Conservation (phyloP, 2,888 invertebrate species). For the Elmis aenea region DNA sequence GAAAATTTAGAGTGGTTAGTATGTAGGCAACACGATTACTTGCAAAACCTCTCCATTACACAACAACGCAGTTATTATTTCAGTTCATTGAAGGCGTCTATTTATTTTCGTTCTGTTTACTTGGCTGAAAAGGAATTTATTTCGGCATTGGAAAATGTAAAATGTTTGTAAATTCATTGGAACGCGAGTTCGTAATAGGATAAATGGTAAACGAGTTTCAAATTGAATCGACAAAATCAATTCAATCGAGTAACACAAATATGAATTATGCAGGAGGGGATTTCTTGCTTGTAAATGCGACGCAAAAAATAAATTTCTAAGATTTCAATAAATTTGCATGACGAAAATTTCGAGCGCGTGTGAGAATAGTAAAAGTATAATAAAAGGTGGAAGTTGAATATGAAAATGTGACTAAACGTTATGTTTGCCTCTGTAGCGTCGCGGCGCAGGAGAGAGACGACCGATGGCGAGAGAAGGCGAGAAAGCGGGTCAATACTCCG, state of each 20-base stretch:
- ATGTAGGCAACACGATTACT: too few species aligned
- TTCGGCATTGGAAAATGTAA: constrained; percentile 17
- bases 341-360: constrained; percentile 9
- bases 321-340: constrained; percentile 14
- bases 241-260: constrained; percentile 25
- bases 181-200: constrained; percentile 21
- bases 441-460: constrained; percentile 31
- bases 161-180: constrained; percentile 24
- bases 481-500: constrained; percentile 36
- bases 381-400: too few species aligned
- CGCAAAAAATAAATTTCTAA: constrained; percentile 14
- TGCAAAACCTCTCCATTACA: too few species aligned
- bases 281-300: constrained; percentile 13
- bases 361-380: constrained; percentile 6
- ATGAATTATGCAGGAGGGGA: constrained; percentile 25
- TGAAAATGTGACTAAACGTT: constrained; percentile 7
- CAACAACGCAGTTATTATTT: too few species aligned
- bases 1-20: too few species aligned
- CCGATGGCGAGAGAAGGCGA: constrained; percentile 25
- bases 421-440: constrained; percentile 21
- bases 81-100: too few species aligned
- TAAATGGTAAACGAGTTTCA: constrained; percentile 27
- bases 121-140: constrained; percentile 3
- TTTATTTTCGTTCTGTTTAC: background rate
- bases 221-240: constrained; percentile 25